A percentile compares a stretch with the other conserved stretches of the same genome.
Conservation (phyloP, 2,888 invertebrate genomes). For the Cephus nigrinus region DNA sequence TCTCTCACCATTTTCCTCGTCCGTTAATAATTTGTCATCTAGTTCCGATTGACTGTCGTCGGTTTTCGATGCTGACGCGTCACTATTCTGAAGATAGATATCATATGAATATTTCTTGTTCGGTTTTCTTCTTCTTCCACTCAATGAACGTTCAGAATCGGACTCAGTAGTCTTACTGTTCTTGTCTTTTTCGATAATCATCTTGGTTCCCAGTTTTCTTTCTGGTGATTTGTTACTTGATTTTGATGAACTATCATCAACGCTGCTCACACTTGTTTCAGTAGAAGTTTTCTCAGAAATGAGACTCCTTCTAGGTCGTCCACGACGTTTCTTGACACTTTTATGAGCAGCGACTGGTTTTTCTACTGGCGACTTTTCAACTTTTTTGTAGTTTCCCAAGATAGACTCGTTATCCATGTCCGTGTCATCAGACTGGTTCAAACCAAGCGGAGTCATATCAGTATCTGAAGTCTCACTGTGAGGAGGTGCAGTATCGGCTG, state of each 20-base stretch:
- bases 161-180: not conserved
- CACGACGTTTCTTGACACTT: conserved; percentile 40
- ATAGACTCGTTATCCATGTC: conserved; percentile 4
- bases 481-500: conserved; percentile 41
- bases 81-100: conserved; percentile 45
- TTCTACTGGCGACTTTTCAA: not conserved
- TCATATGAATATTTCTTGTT: conserved; percentile 47
- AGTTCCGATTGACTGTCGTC: conserved; percentile 59
- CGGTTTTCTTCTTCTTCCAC: conserved; percentile 49
- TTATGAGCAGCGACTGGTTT: conserved; percentile 1
- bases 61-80: conserved; percentile 45
- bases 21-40: conserved; percentile 41
- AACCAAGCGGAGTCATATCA: conserved; percentile 27
- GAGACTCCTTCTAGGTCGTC: conserved; percentile 46
- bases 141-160: conserved; percentile 51
- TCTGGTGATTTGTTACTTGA: not conserved
- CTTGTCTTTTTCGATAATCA: conserved; percentile 22
- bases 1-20: conserved; percentile 22
- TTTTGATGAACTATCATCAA: conserved; percentile 11
- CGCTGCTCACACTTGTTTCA: conserved; percentile 18
- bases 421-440: conserved; percentile 22
- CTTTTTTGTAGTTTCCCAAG: not conserved
- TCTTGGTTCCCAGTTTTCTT: conserved; percentile 21
- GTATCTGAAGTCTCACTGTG: conserved; percentile 46
- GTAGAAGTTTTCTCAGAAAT: conserved; percentile 15